Evolutionary conservation across 2,888 invertebrate species (phyloP), one percentile per base, ranked within the genome.

Genomic region (Volucella inanis): DNA sequence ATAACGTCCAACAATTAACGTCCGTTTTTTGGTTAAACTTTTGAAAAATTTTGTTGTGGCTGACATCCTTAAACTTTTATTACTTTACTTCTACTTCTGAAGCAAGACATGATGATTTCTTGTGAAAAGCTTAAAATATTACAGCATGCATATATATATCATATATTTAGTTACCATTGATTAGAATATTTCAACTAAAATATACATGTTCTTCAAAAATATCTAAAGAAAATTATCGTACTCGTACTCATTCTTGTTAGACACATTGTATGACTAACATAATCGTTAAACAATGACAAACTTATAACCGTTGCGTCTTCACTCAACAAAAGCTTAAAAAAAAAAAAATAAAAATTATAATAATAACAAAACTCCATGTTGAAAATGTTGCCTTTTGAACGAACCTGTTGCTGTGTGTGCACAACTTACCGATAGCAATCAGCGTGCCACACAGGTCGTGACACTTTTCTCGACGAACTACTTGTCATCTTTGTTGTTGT

Each of bases 341-440:
- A 43, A 15, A 15, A 61, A 39, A 45, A 70, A 41, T n/a, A 50
- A 59, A n/a, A 49, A 38, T 14, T 10, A 8, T 8, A 12, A 62
- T 62, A 59, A 45, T 41, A 49, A 43, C 52, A n/a, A 22, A 65
- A 70, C 43, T 22, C 45, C 31, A 18, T 45, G 41, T 15, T 18
- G 41, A 57, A 39, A 38, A 18, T 18, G 11, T 49, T n/a, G 45
- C 2, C 18, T 59, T 50, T 49, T 41, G 49, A 78, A 78, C 65
- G 79, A 82, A 75, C 71, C 79, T 71, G 70, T 70, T 68, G 70
- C 64, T 64, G 45, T 52, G 49, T 64, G 10, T 81, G 38, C 31
- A 47, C 45, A 80, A 92, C 94, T 94, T 94, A 94, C 94, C 94
- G 93, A 90, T 93, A 93, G 91, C 93, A 94, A 92, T 94, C 94